A percentile compares a stretch with the other conserved stretches of the same genome.
phyloP scores from a whole-genome alignment of 2,888 invertebrate species.

The Druceiella hillmani region DNA sequence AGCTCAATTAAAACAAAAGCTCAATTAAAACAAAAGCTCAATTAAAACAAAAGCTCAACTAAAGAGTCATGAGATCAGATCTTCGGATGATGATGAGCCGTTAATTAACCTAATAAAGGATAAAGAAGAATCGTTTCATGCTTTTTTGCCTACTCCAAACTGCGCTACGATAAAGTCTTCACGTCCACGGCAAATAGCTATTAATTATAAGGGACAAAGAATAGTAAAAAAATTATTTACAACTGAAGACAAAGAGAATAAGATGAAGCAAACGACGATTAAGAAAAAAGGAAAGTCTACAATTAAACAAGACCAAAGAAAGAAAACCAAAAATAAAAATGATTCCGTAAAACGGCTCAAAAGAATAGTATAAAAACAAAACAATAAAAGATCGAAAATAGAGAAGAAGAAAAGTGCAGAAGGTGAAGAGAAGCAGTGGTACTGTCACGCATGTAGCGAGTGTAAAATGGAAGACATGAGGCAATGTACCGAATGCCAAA shows the following conservation, averaged over 20 bases:
- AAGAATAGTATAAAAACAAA: conserved; percentile 12
- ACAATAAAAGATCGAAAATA: conserved; percentile 12
- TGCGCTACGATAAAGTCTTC: conserved; percentile 21
- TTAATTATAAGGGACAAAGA: conserved; percentile 23
- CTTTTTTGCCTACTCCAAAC: conserved; percentile 25
- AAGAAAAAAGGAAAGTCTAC: conserved; percentile 17
- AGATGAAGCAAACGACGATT: conserved; percentile 17
- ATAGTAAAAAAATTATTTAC: conserved; percentile 24
- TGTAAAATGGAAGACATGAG: conserved; percentile 20
- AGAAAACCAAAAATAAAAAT: conserved; percentile 13
- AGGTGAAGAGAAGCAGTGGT: conserved; percentile 14
- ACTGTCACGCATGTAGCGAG: conserved; percentile 17
- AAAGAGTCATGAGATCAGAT: conserved; percentile 16
- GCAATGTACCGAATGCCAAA: too few species aligned
- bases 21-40: too few species aligned
- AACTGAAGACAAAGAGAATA: conserved; percentile 21
- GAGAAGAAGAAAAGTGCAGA: conserved; percentile 17
- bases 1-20: too few species aligned
- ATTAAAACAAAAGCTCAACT: too few species aligned
- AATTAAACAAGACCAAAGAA: conserved; percentile 6
- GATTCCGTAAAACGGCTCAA: conserved; percentile 13
- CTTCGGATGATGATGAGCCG: conserved; percentile 22
- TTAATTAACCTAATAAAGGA: conserved; percentile 20
- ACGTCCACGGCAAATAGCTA: conserved; percentile 20
- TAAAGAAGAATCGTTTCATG: conserved; percentile 23